Evolutionary conservation across 2,888 invertebrate species (phyloP).

Genomic region (Drosophila pseudotakahashii): DNA sequence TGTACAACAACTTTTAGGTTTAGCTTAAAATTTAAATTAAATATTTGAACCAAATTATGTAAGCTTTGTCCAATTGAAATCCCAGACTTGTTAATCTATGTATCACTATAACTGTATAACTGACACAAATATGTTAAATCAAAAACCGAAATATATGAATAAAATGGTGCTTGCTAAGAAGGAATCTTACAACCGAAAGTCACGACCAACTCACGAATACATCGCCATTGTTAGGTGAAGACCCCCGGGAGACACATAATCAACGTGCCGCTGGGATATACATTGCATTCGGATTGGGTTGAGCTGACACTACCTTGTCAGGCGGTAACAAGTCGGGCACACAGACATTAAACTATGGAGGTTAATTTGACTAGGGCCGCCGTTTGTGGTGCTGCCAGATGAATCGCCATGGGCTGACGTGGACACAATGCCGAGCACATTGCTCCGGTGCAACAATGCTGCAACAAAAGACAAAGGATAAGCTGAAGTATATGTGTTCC

Average conservation of each 20-base stretch:
- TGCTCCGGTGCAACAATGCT: conserved; percentile 22
- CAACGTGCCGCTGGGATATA: conserved; percentile 21
- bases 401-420: conserved; percentile 57
- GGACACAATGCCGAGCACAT: conserved; percentile 46
- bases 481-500: conserved; percentile 16
- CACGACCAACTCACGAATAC: conserved; percentile 7
- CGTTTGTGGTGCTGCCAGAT: conserved; percentile 48
- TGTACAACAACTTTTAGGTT: neutral
- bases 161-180: neutral
- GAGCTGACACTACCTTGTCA: conserved; percentile 23
- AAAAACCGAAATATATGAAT: too few species aligned
- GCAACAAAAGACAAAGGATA: conserved; percentile 37
- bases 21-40: neutral
- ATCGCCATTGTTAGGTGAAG: conserved; percentile 9
- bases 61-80: too few species aligned
- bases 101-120: too few species aligned
- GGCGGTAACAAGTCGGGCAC: conserved; percentile 45
- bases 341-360: conserved; percentile 72
- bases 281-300: conserved; percentile 15
- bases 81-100: too few species aligned
- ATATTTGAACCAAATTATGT: neutral
- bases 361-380: conserved; percentile 73
- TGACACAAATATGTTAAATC: too few species aligned
- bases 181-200: neutral
- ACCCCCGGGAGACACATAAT: conserved; percentile 21